Base-by-base conservation (phyloP, 2,888 invertebrate genomes). In the Myopa tessellatipennis region DNA sequence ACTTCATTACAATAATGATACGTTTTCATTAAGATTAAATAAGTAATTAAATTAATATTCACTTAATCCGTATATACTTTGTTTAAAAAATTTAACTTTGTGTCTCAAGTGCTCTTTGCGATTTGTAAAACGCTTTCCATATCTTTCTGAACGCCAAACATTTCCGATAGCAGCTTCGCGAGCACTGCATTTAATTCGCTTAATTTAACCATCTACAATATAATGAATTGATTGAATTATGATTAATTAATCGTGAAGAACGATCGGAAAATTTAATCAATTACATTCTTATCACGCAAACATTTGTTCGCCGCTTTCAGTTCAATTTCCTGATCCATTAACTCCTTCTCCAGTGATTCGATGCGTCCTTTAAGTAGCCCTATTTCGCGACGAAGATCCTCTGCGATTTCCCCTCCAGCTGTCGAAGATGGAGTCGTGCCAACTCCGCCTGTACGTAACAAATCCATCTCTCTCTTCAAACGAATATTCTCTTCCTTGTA, bases 401-500 rank as follows among this genome's bases (percentile, higher is more conserved):
- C 94, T 3, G 93, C 93, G 63, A 94, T 93, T 80, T 94, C 95
- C 12, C 93, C 93, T 85, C 91, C 87, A 82, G 91, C 91, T 72
- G 80, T 78, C 16, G 78, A 78, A 10, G 79, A 72, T 58, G 75
- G 67, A 38, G 78, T 74, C 18, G 80, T 79, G 89, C 92, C 92
- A 34, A 77, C 81, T 89, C 93, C 92, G 79, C 93, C 92, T 80
- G 93, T 92, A 86, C 95, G 94, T 79, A 94, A 88, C 85, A 94
- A 92, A 68, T 93, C 91, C 84, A 94, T 93, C 84, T 93, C 94
- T 69, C 92, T 91, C 88, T 94, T 94, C 85, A 96, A 93, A 78
- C 96, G 91, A 80, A 95, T 93, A 88, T 97, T 97, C 89, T 97
- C 96, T 89, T 97, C 96, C 88, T 96, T 93, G 87, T 96, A 95